These are phyloP conservation scores for Atherinosoma microstoma DNA, from an alignment of 2,797 vertebrate genomes.

Conservation along the genomic window DNA sequence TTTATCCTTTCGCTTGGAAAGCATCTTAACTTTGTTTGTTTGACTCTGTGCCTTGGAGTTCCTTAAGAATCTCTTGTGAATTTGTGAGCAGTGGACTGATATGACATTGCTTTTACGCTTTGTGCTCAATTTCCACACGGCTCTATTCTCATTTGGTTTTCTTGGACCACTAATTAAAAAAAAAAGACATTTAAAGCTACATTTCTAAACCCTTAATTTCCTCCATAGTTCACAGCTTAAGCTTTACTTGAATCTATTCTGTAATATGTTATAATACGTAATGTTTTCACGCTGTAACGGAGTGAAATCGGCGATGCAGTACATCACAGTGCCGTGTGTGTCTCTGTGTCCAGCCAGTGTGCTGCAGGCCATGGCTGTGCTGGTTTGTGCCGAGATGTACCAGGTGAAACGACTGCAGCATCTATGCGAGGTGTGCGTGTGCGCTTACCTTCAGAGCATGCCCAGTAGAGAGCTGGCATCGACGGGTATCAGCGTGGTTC, in stretches of 20 bases:
- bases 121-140: too few relatives aligned
- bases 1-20: not conserved
- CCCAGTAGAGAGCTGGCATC: slow-evolving; percentile 93
- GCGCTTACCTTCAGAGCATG: slow-evolving; percentile 96
- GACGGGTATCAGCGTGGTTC: slow-evolving; percentile 92
- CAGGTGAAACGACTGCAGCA: slow-evolving; percentile 97
- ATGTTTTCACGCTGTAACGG: not conserved
- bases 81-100: not conserved
- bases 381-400: slow-evolving; percentile 98
- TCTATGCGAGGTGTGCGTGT: slow-evolving; percentile 95
- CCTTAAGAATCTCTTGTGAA: not conserved
- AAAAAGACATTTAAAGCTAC: not conserved
- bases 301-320: not conserved
- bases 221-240: too few relatives aligned
- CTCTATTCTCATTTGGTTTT: too few relatives aligned
- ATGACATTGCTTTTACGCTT: too few relatives aligned
- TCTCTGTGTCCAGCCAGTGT: slow-evolving; percentile 88
- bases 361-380: slow-evolving; percentile 95
- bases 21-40: not conserved
- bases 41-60: not conserved
- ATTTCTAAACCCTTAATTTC: not conserved
- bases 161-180: too few relatives aligned
- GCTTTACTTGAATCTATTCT: too few relatives aligned
- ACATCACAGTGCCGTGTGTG: slow-evolving; percentile 33
- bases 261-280: too few relatives aligned